Evolutionary conservation across 1,140 invertebrate genomes (phyloP).

Genomic region (Caenorhabditis tropicalis): DNA sequence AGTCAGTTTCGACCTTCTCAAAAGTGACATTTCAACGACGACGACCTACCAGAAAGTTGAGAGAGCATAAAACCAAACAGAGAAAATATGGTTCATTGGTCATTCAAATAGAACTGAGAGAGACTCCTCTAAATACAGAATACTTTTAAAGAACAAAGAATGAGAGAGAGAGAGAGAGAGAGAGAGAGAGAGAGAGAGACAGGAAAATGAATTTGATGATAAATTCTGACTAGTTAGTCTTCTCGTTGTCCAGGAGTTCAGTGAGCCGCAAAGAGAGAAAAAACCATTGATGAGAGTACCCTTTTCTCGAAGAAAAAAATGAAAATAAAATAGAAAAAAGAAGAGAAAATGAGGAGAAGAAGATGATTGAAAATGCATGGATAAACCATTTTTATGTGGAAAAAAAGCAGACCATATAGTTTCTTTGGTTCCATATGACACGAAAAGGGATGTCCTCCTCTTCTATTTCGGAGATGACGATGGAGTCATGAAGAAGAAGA

Average conservation of each 20-base stretch:
- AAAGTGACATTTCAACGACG: not conserved
- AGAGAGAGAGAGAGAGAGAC: too few species aligned
- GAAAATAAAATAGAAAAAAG: not conserved
- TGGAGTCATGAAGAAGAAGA: too few species aligned
- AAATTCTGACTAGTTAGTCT: constrained; percentile 30
- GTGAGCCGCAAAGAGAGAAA: not conserved
- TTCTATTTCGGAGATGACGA: too few species aligned
- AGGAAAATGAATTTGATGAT: not conserved
- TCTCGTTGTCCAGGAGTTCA: not conserved
- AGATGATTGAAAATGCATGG: constrained; percentile 19
- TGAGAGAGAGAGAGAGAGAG: not conserved
- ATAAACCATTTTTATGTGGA: constrained; percentile 9
- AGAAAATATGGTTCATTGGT: not conserved
- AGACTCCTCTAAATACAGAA: not conserved
- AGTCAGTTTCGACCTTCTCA: not conserved
- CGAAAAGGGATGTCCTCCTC: too few species aligned
- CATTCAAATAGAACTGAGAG: not conserved
- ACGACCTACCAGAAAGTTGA: not conserved
- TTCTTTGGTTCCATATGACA: not conserved
- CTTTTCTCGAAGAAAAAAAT: not conserved
- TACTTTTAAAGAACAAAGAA: not conserved
- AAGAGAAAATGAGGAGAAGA: not conserved
- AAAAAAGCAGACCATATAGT: constrained; percentile 20
- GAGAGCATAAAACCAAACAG: not conserved
- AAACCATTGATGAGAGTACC: too few species aligned